phyloP scores from a whole-genome alignment of 2,797 vertebrate genomes.

The Chelon labrosus region DNA sequence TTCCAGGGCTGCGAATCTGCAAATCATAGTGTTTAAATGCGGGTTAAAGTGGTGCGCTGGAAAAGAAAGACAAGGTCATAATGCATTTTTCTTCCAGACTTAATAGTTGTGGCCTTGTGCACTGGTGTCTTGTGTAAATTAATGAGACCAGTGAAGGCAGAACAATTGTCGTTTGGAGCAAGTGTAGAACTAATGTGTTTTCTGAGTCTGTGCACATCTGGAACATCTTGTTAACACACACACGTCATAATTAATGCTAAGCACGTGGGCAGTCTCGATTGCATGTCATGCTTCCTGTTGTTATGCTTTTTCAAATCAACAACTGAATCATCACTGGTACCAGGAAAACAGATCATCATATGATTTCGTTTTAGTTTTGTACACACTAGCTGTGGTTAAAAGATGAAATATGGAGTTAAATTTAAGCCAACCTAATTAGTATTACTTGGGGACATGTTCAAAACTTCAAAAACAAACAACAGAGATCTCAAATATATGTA shows the following conservation, averaged over 20 bases:
- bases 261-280: slow-evolving; percentile 7
- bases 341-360: not conserved
- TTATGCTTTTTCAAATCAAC: slow-evolving; percentile 8
- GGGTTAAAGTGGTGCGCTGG: slow-evolving; percentile 35
- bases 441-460: no score
- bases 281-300: slow-evolving; percentile 19
- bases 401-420: not conserved
- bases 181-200: not conserved
- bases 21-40: slow-evolving; percentile 37
- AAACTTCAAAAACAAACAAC: not conserved
- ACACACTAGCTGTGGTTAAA: not conserved
- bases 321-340: no score
- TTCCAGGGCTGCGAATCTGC: slow-evolving; percentile 37
- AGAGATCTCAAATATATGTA: no score
- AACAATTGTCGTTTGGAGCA: not conserved
- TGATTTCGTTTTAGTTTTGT: no score
- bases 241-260: not conserved
- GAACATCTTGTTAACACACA: slow-evolving; percentile 3
- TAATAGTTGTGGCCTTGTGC: slow-evolving; percentile 32
- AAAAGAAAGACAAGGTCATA: slow-evolving; percentile 48
- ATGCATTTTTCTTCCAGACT: slow-evolving; percentile 32
- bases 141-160: slow-evolving; percentile 22
- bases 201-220: not conserved
- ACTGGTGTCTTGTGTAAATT: slow-evolving; percentile 40
- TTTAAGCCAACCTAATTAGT: not conserved